Evolutionary conservation across 30 jellyfish, hydroid and myxozoan species (phyloP), one percentile per base, ranked within the genome.

Genomic region (Turritopsis rubra): DNA sequence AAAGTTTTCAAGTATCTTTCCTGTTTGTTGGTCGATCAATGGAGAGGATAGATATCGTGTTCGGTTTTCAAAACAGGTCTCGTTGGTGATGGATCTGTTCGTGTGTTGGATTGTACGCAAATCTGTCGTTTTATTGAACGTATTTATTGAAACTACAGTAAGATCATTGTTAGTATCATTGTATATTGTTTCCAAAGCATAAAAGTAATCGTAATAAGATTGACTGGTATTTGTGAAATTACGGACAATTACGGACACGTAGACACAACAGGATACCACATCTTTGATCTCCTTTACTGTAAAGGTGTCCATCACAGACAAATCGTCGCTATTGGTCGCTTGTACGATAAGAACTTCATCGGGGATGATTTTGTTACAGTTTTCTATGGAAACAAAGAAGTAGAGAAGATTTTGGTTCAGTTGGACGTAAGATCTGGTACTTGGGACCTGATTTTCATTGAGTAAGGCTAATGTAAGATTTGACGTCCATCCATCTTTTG

Each of bases 271-370:
- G 16, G 82, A 74, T 13, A 74, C 82, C 0, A 71, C 23, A n/a
- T 74, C 65, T 74, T 26, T 26, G 0, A 74, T 74, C 23, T 74
- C 29, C 72, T 24, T 65, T 8, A 82, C n/a, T 29, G 22, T 18
- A 71, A 82, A 82, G 7, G 85, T 9, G 25, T 66, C 85, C 26
- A 82, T 82, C 17, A 66, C 88, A 65, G 54, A 82, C 29, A 27
- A 27, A 25, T 86, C 88, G 25, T 72, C 73, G 1, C 28, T 31
- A 31, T 82, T 68, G 1, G 86, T 65, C 23, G 88, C 88, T 82
- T 82, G 23, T 17, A 82, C 23, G 85, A 18, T 21, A 21, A 66
- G 27, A 0, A 4, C 18, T 21, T 29, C 25, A 17, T 18, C 71
- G 24, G 85, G 25, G 52, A 26, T 27, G 4, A 52, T 17, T 28